These are phyloP conservation scores for Hemibagrus wyckioides DNA, from an alignment of 2,113 vertebrate species.

Conservation along the genomic window DNA sequence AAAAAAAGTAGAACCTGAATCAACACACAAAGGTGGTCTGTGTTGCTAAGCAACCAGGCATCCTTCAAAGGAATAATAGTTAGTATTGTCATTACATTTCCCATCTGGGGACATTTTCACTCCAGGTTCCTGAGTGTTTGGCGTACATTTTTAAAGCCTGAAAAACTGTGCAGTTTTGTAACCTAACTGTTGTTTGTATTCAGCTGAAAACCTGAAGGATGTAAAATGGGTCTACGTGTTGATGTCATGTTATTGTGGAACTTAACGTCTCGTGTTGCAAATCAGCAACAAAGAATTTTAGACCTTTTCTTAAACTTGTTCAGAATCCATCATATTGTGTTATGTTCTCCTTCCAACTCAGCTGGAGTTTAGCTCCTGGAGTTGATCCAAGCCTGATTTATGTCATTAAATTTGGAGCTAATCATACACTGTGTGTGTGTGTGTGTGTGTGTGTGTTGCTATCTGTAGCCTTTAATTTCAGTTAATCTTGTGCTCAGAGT, in stretches of 20 bases:
- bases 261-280: not conserved
- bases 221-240: not conserved
- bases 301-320: slow-evolving; percentile 12
- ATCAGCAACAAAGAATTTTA: not conserved
- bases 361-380: slow-evolving; percentile 20
- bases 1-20: not conserved
- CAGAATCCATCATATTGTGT: not conserved
- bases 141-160: not conserved
- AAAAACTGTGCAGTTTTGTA: not conserved
- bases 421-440: slow-evolving; percentile 64
- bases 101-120: not conserved
- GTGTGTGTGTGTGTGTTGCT: slow-evolving; percentile 24
- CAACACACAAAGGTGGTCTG: not conserved
- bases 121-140: not conserved
- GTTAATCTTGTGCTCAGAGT: not conserved
- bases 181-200: not conserved
- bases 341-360: slow-evolving; percentile 40
- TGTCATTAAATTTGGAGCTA: slow-evolving; percentile 19
- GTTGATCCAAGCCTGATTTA: slow-evolving; percentile 56
- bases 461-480: not conserved
- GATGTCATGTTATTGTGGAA: not conserved
- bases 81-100: slow-evolving; percentile 17
- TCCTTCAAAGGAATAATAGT: not conserved
- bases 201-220: not conserved
- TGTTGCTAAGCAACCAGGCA: slow-evolving; percentile 26